Percentiles rank a stretch among this genome's conserved stretches.
Conservation (phyloP, 2,888 invertebrate species). For the Meta bourneti region DNA sequence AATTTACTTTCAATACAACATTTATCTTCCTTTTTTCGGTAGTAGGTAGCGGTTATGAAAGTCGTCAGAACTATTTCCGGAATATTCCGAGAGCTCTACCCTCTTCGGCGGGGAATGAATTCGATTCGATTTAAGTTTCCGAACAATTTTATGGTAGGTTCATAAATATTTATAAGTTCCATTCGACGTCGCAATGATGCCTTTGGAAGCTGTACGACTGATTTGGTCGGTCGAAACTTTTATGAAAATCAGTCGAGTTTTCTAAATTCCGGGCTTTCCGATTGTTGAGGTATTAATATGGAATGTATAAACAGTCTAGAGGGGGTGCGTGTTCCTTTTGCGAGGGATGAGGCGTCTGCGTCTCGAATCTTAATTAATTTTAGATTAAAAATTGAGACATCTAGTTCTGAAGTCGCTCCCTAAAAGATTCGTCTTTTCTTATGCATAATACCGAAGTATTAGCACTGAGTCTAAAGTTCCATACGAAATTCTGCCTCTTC, state of each 20-base stretch:
- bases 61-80: not conserved
- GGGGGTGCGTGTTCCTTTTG: too few species aligned
- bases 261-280: not conserved
- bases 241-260: not conserved
- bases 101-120: not conserved
- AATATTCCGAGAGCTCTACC: not conserved
- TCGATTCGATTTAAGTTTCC: not conserved
- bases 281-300: not conserved
- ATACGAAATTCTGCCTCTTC: too few species aligned
- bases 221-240: not conserved
- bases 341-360: too few species aligned
- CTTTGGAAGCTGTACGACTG: not conserved
- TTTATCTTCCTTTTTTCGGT: not conserved
- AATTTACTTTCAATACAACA: not conserved
- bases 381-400: too few species aligned
- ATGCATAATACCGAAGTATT: too few species aligned
- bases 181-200: not conserved
- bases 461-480: too few species aligned
- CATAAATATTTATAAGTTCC: not conserved
- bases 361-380: too few species aligned
- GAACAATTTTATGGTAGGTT: not conserved
- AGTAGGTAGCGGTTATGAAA: not conserved
- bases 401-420: too few species aligned
- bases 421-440: too few species aligned
- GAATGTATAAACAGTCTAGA: not conserved